A percentile compares a stretch with the other conserved stretches of the same genome.
These are phyloP conservation scores for Dyspetes luteomarginatus DNA, from an alignment of 2,888 invertebrate genomes.

Conservation along the genomic window DNA sequence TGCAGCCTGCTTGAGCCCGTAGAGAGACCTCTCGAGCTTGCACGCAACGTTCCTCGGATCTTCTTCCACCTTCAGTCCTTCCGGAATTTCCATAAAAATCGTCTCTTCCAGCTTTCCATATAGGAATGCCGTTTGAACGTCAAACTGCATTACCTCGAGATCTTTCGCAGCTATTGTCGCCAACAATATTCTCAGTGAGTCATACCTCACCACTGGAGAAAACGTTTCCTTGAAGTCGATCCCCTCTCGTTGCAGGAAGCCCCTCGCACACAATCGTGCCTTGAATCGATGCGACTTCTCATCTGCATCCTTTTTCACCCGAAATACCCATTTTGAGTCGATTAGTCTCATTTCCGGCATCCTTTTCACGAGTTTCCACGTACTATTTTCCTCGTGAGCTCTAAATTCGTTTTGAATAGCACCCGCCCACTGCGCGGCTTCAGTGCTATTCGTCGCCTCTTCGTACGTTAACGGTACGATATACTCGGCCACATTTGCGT, in stretches of 20 bases:
- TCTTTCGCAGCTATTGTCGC: neutral
- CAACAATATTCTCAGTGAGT: neutral
- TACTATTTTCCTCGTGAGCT: neutral
- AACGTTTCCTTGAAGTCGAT: neutral
- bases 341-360: neutral
- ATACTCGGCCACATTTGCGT: conserved; percentile 38
- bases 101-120: neutral
- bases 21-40: neutral
- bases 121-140: neutral
- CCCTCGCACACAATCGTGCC: neutral
- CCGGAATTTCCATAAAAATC: neutral
- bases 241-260: neutral
- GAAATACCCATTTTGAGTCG: neutral
- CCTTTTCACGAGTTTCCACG: neutral
- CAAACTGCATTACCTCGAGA: neutral
- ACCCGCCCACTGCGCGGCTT: neutral
- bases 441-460: conserved; percentile 28
- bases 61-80: neutral
- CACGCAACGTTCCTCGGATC: neutral
- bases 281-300: neutral
- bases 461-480: conserved; percentile 12
- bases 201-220: conserved; percentile 1
- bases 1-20: neutral
- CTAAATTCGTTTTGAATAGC: neutral
- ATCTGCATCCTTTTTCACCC: neutral